phyloP scores from a whole-genome alignment of 2,113 vertebrate species.

The Lagopus leucura region DNA sequence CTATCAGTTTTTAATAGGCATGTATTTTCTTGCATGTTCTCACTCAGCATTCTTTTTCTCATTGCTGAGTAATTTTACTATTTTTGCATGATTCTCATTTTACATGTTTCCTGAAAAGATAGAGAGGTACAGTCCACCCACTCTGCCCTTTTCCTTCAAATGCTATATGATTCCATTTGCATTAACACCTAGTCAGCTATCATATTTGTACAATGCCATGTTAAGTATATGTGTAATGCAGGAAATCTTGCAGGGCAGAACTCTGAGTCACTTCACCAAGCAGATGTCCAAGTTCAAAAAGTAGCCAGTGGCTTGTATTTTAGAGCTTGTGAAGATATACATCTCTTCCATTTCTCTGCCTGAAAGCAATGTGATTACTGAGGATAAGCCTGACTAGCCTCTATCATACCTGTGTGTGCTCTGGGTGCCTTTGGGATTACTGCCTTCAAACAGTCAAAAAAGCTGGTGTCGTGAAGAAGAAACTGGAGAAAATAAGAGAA shows the following conservation, averaged over 20 bases:
- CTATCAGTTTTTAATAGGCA: not conserved
- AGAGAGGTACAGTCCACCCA: not conserved
- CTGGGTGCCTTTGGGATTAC: not conserved
- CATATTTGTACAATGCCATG: not conserved
- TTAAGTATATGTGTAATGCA: not conserved
- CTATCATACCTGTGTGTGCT: fast-evolving
- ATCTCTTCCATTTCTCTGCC: not conserved
- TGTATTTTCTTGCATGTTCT: conserved; percentile 7
- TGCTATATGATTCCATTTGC: not conserved
- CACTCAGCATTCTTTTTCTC: not conserved
- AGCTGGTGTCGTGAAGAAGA: not conserved
- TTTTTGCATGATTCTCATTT: conserved; percentile 8
- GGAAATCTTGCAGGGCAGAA: not conserved
- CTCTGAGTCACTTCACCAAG: not conserved
- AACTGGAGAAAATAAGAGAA: not conserved
- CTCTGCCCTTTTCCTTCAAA: not conserved
- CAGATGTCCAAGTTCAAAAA: not conserved
- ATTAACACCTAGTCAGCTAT: not conserved
- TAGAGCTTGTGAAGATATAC: not conserved
- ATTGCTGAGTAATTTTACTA: not conserved
- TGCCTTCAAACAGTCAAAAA: not conserved
- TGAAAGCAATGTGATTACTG: not conserved
- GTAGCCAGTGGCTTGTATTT: not conserved
- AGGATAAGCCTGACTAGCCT: not conserved
- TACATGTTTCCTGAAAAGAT: not conserved